Percentiles rank a stretch among this genome's conserved stretches.
phyloP scores from a whole-genome alignment of 2,888 invertebrate species.

The Candidula unifasciata region DNA sequence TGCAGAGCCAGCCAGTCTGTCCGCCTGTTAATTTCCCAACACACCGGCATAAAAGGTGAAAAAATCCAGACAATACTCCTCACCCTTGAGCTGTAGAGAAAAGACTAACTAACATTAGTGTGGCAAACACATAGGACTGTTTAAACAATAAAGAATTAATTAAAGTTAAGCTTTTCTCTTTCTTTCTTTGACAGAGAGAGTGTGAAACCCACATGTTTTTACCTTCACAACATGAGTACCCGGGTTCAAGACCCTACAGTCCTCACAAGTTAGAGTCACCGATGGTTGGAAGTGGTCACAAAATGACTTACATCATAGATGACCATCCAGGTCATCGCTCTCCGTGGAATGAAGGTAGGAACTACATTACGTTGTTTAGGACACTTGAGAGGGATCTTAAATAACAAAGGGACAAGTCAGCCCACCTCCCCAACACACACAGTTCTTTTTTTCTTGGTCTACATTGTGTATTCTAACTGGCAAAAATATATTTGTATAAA shows the following conservation, averaged over 20 bases:
- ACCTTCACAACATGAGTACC: slow-evolving; percentile 68
- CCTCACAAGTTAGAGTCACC: slow-evolving; percentile 70
- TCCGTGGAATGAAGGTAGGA: slow-evolving; percentile 68
- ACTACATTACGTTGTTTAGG: background rate
- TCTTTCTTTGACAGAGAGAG: slow-evolving; percentile 39
- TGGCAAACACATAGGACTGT: too few species aligned
- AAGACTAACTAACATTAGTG: too few species aligned
- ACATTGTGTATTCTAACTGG: too few species aligned
- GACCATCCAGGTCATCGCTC: slow-evolving; percentile 64
- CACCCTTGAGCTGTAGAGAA: too few species aligned
- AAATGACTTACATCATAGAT: slow-evolving; percentile 62
- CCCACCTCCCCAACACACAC: too few species aligned
- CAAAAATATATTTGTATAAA: too few species aligned
- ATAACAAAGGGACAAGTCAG: background rate
- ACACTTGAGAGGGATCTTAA: background rate
- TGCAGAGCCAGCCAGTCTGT: too few species aligned
- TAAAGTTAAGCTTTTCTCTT: background rate
- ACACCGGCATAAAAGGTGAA: too few species aligned
- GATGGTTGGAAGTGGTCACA: slow-evolving; percentile 61
- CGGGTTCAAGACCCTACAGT: slow-evolving; percentile 63
- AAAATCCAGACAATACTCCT: too few species aligned
- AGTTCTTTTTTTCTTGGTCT: too few species aligned
- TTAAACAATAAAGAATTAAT: too few species aligned
- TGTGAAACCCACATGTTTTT: slow-evolving; percentile 55
- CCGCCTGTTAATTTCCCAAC: too few species aligned